Evolutionary conservation across 2,888 invertebrate genomes (phyloP).

Genomic region (Rhogogaster chlorosoma): DNA sequence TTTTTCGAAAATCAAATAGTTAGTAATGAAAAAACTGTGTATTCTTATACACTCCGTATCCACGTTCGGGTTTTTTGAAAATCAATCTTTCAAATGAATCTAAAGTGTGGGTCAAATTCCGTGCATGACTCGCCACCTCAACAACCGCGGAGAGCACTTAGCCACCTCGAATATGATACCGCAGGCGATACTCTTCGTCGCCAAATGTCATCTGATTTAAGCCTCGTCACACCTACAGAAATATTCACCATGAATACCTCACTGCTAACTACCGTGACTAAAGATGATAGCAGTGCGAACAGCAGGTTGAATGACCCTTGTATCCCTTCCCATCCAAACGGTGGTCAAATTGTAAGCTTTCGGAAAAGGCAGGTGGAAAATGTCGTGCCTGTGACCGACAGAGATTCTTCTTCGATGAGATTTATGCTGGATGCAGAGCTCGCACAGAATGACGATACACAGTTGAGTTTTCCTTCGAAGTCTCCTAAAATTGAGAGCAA

Average conservation of each 20-base stretch:
- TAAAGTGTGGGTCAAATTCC: background rate
- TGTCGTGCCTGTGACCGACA: background rate
- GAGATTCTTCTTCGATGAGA: background rate
- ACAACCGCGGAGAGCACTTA: conserved; percentile 13
- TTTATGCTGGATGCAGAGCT: background rate
- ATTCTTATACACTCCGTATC: background rate
- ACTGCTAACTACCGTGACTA: background rate
- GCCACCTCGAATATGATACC: conserved; percentile 21
- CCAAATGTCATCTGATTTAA: background rate
- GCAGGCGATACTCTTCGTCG: background rate
- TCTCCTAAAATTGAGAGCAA: background rate
- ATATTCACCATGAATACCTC: background rate
- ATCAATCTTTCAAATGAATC: conserved; percentile 12
- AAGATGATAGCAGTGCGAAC: background rate
- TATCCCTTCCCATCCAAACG: background rate
- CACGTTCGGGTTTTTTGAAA: background rate
- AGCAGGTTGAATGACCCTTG: conserved; percentile 1
- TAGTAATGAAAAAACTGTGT: background rate
- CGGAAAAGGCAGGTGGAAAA: background rate
- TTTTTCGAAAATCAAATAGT: conserved; percentile 24
- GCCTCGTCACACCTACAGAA: background rate
- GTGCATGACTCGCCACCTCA: background rate
- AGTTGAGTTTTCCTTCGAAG: background rate
- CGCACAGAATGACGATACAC: background rate
- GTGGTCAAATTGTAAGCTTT: background rate